Evolutionary conservation across 2,113 vertebrate species (phyloP).

Genomic region (Chaetodon trifascialis): DNA sequence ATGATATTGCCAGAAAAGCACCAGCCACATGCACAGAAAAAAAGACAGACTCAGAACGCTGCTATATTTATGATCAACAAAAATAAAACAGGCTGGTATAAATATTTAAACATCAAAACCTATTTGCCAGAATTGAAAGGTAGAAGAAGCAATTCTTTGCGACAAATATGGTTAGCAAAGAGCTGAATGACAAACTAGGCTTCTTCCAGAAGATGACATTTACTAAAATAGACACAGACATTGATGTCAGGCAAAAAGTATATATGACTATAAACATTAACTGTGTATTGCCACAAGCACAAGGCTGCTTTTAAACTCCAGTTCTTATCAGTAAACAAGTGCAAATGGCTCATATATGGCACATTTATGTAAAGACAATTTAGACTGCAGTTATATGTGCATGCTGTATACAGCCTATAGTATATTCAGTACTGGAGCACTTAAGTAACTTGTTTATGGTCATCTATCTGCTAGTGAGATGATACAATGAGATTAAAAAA

Average conservation of each 20-base stretch:
- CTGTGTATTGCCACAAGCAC: conserved; percentile 7
- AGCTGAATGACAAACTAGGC: not conserved
- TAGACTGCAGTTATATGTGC: not conserved
- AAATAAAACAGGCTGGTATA: not conserved
- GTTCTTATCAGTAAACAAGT: conserved; percentile 10
- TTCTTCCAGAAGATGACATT: conserved; percentile 1
- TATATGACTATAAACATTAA: not conserved
- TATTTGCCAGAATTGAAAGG: not conserved
- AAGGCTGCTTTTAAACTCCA: not conserved
- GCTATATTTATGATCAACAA: not conserved
- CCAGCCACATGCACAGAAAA: not conserved
- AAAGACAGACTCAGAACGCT: conserved; percentile 10
- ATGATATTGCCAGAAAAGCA: not conserved
- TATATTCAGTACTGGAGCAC: conserved; percentile 5
- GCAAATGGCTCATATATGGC: not conserved
- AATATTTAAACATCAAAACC: not conserved
- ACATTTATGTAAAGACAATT: conserved; percentile 4
- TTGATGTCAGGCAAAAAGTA: not conserved
- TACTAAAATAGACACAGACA: conserved; percentile 12
- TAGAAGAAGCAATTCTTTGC: not conserved
- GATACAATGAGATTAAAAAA: not conserved
- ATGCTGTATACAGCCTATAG: not conserved
- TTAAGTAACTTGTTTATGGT: conserved; percentile 7
- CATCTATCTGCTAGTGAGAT: conserved; percentile 11
- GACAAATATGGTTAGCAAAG: not conserved